Evolutionary conservation across 2,797 vertebrate genomes (phyloP).

Genomic region (Neosilurus hyrtlii): DNA sequence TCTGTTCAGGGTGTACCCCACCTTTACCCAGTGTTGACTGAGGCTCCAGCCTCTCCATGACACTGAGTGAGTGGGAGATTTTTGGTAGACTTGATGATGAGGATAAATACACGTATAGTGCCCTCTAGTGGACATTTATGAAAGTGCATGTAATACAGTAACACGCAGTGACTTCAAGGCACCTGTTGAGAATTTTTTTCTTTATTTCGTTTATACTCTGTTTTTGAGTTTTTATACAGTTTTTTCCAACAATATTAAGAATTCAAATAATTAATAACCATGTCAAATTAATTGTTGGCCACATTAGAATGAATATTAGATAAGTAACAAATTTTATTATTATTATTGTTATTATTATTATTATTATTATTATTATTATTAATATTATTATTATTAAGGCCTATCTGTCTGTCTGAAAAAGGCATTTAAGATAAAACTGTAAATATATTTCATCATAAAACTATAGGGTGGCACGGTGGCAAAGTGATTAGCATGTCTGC

Average conservation of each 20-base stretch:
- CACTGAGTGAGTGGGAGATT: too few relatives aligned
- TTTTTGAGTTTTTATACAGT: not conserved
- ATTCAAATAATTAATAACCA: not conserved
- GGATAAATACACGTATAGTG: conserved; percentile 1
- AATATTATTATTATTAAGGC: not conserved
- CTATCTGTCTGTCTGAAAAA: not conserved
- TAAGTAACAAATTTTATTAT: not conserved
- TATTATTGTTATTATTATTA: not conserved
- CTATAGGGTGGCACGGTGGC: not conserved
- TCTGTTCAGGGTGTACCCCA: too few relatives aligned
- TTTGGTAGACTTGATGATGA: not conserved
- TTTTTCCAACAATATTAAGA: not conserved
- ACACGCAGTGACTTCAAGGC: not conserved
- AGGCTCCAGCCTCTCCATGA: too few relatives aligned
- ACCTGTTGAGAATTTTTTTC: not conserved
- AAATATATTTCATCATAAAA: not conserved
- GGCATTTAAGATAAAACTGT: not conserved
- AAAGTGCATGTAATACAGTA: not conserved
- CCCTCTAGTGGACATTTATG: conserved; percentile 30
- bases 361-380: not conserved
- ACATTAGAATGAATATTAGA: not conserved
- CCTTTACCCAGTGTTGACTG: too few relatives aligned
- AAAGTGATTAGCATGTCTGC: too few relatives aligned
- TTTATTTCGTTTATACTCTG: not conserved
- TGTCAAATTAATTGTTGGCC: not conserved